These are phyloP conservation scores for Asarcornis scutulata DNA, from an alignment of 2,113 vertebrate species.

Conservation along the genomic window DNA sequence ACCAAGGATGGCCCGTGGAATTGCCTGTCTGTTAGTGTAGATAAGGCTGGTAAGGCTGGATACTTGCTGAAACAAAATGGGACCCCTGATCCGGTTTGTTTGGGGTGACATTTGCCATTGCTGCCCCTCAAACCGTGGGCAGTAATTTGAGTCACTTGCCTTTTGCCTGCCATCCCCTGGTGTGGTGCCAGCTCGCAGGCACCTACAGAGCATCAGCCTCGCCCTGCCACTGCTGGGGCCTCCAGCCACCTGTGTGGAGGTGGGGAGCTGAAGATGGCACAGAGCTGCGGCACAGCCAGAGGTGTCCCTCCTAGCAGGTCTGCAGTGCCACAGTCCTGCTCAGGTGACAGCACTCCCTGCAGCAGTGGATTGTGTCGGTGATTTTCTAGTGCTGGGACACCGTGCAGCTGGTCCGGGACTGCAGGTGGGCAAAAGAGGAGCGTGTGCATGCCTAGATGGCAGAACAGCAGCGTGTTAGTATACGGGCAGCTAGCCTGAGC, in stretches of 20 bases:
- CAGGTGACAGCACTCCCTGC: neutral
- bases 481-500: neutral
- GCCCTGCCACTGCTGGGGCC: neutral
- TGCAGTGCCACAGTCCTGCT: rapidly evolving
- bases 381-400: neutral
- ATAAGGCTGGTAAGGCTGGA: neutral
- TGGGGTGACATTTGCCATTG: neutral
- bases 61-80: neutral
- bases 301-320: neutral
- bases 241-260: neutral
- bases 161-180: neutral
- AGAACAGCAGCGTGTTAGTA: neutral
- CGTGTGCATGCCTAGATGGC: neutral
- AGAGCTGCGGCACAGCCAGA: neutral
- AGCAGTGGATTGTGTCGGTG: neutral
- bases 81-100: neutral
- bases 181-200: neutral
- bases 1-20: neutral
- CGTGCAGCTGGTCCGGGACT: neutral
- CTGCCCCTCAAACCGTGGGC: rapidly evolving
- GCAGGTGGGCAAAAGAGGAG: neutral
- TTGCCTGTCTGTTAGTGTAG: neutral
- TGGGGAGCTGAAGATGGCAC: neutral
- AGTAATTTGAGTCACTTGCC: neutral
- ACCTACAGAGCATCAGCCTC: neutral